These are phyloP conservation scores for Noctilio leporinus DNA, from an alignment of 2,113 vertebrate genomes.

Conservation along the genomic window DNA sequence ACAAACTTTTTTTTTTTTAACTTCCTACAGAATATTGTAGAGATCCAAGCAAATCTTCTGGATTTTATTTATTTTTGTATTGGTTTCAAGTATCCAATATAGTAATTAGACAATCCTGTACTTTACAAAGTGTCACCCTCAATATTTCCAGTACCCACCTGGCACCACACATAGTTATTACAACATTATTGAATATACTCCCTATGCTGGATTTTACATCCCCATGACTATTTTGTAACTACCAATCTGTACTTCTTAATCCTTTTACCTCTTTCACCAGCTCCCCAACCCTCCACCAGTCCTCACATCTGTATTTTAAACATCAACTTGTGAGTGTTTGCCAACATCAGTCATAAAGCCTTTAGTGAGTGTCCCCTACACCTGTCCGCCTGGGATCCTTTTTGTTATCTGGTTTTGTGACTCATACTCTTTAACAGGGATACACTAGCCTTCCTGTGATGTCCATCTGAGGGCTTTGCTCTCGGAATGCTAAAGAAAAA, in stretches of 20 bases:
- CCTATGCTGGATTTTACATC: neutral
- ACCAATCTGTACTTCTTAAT: neutral
- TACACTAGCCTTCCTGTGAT: neutral
- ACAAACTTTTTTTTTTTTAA: no score
- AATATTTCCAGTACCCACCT: neutral
- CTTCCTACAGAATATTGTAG: neutral
- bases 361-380: neutral
- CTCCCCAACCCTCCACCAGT: no score
- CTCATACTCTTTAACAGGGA: fast-evolving
- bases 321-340: neutral
- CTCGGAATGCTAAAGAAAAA: neutral
- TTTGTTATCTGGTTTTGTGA: neutral
- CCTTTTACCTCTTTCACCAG: neutral
- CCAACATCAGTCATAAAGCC: neutral
- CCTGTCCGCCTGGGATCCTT: neutral
- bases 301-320: neutral
- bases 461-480: neutral
- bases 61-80: neutral
- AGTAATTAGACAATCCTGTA: neutral
- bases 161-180: neutral
- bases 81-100: neutral
- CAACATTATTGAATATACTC: neutral
- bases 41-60: neutral
- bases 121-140: neutral
- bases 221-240: neutral